These are phyloP conservation scores for Tryphoninae sp. DNA, from an alignment of 2,888 invertebrate genomes.

Conservation along the genomic window DNA sequence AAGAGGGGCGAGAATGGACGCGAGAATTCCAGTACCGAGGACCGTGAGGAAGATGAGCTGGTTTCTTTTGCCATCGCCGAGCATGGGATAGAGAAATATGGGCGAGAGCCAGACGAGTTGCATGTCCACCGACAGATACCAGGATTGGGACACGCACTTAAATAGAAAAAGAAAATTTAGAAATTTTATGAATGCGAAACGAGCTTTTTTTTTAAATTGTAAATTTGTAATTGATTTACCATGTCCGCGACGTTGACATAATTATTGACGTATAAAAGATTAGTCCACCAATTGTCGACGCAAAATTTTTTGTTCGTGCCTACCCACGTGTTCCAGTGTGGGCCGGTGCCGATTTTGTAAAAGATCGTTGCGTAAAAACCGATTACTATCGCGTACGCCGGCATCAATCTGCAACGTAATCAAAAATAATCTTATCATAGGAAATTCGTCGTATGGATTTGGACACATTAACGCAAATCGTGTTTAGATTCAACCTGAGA, in stretches of 20 bases:
- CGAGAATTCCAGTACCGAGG: constrained; percentile 66
- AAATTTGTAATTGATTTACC: constrained; percentile 68
- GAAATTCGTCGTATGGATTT: too few relatives aligned
- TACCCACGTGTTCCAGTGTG: constrained; percentile 86
- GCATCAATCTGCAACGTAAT: constrained; percentile 85
- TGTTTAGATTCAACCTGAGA: constrained; percentile 83
- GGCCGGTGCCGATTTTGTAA: constrained; percentile 87
- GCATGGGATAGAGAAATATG: constrained; percentile 75
- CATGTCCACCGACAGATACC: constrained; percentile 82
- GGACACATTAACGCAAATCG: not conserved
- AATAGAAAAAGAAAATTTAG: constrained; percentile 60
- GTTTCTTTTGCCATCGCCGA: constrained; percentile 67
- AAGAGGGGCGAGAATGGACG: constrained; percentile 73
- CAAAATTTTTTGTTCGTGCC: constrained; percentile 78
- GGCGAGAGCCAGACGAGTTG: constrained; percentile 77
- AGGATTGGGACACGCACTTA: constrained; percentile 83
- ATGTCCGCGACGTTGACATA: constrained; percentile 74
- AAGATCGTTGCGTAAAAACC: constrained; percentile 89
- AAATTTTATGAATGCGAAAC: not conserved
- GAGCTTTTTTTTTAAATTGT: too few relatives aligned
- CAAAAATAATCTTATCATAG: not conserved
- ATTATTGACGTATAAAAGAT: constrained; percentile 81
- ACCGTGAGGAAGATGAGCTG: constrained; percentile 68
- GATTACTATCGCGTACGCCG: constrained; percentile 88
- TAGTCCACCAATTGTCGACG: constrained; percentile 80